A percentile compares a stretch with the other conserved stretches of the same genome.
Conservation (phyloP, 2,113 vertebrate species). For the Tragulus kanchil region DNA sequence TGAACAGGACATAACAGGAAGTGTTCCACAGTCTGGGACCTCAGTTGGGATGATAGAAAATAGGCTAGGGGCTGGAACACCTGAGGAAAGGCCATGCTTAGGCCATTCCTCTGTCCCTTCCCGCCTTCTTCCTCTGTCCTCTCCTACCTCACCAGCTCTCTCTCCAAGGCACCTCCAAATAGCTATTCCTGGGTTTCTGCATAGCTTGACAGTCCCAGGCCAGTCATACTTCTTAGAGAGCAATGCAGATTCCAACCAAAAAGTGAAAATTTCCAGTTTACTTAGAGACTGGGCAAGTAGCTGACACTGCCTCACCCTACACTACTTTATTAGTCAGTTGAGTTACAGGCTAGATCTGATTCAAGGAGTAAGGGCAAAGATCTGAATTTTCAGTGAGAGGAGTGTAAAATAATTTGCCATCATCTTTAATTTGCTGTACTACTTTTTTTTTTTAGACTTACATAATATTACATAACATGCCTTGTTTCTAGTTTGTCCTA, state of each 20-base stretch:
- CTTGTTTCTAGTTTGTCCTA: constrained; percentile 18
- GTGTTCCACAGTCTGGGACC: not conserved
- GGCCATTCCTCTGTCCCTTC: not conserved
- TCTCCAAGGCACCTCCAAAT: not conserved
- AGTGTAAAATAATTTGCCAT: not conserved
- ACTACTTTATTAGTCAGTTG: not conserved
- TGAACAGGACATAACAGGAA: not conserved
- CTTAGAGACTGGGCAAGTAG: not conserved
- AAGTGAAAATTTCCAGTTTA: not conserved
- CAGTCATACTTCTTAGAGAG: not conserved
- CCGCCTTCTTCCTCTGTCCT: not conserved
- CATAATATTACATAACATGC: not conserved
- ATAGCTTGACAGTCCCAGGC: not conserved
- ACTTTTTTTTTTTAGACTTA: not conserved
- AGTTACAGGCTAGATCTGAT: not conserved
- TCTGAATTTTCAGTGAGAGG: not conserved
- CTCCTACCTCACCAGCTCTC: not conserved
- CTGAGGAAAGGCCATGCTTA: not conserved
- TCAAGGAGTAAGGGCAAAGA: not conserved
- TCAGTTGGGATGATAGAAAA: not conserved
- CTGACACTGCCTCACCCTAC: not conserved
- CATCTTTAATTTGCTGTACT: not conserved
- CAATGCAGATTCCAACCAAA: not conserved
- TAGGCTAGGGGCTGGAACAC: too few relatives aligned
- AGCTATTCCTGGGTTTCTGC: not conserved